Base-by-base conservation (phyloP, 2,888 invertebrate genomes). In the Xylocampa areola region DNA sequence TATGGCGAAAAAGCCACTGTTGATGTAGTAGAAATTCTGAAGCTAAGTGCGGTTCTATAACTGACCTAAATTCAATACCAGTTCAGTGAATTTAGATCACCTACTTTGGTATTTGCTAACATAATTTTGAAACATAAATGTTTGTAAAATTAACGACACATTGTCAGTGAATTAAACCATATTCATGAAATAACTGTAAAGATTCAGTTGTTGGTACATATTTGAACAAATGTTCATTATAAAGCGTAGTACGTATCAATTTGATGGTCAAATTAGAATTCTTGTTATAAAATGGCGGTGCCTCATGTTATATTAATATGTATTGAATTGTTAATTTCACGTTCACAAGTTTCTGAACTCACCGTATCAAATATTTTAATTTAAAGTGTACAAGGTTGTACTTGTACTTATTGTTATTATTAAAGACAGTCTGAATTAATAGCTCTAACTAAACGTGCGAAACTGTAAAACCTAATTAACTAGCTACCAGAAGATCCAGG, bases 151-250 rank as follows among this genome's bases (percentile, higher is more conserved):
- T 59, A 52, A 59, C 19, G 25, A 17, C 7, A 37, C 51, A 59
- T 65, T 65, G 37, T 47, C 19, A 17, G 8, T 16, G 13, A 10
- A 17, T 27, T 41, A 45, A 25, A 25, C n/a, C 16, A 25, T 13
- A 30, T 36, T 13, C 13, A 57, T 37, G n/a, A 43, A 43, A 32
- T 41, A 32, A 32, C 23, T 4, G 19, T 35, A 14, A 54, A 16
- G 21, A 23, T 47, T 63, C 41, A 37, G 37, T 37, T 33, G 8
- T 19, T 11, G 21, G 30, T 25, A 41, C n/a, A 48, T 52, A 57
- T 67, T 68, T 52, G 16, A 10, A 58, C 67, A 67, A 36, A 49
- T 68, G 67, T 32, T 44, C 25, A n/a, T 25, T 11, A 1, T 4
- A 67, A 13, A 19, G 6, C 14, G 25, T 17, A 30, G 33, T 59